Evolutionary conservation across 2,888 invertebrate species (phyloP).

Genomic region (Caenorhabditis drosophilae): DNA sequence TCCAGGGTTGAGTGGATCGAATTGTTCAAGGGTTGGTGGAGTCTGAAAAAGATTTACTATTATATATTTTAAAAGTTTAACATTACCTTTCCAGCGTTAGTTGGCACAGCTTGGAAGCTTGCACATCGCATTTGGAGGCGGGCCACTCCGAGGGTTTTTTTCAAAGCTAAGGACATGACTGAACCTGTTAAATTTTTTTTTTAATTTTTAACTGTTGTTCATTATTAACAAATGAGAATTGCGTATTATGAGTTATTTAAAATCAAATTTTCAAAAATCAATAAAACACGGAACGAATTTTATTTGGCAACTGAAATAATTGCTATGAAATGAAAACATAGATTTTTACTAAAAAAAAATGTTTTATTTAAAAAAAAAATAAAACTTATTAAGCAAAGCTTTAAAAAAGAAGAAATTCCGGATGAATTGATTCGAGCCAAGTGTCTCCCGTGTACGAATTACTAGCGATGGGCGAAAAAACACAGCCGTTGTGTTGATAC

Average conservation of each 20-base stretch:
- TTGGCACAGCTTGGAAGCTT: slow-evolving; percentile 56
- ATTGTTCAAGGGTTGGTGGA: slow-evolving; percentile 65
- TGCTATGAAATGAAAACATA: background rate
- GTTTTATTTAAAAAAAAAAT: background rate
- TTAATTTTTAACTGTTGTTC: no score
- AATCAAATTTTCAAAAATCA: no score
- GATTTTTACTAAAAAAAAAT: background rate
- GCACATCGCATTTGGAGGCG: slow-evolving; percentile 47
- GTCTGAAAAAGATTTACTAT: slow-evolving; percentile 13
- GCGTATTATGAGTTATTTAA: no score
- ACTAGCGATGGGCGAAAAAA: background rate
- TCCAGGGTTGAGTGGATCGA: slow-evolving; percentile 67
- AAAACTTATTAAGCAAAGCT: background rate
- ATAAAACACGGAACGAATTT: background rate
- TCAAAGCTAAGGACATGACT: slow-evolving; percentile 40
- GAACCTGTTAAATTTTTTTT: slow-evolving; percentile 21
- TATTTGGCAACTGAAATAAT: background rate
- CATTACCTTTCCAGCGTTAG: slow-evolving; percentile 56
- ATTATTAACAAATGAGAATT: no score
- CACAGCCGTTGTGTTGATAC: background rate
- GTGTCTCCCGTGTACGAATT: background rate
- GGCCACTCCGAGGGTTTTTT: slow-evolving; percentile 50
- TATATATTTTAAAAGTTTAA: background rate
- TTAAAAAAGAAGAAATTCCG: no score
- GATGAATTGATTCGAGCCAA: no score